phyloP scores from a whole-genome alignment of 2,888 invertebrate genomes.

The Macaria liturata region DNA sequence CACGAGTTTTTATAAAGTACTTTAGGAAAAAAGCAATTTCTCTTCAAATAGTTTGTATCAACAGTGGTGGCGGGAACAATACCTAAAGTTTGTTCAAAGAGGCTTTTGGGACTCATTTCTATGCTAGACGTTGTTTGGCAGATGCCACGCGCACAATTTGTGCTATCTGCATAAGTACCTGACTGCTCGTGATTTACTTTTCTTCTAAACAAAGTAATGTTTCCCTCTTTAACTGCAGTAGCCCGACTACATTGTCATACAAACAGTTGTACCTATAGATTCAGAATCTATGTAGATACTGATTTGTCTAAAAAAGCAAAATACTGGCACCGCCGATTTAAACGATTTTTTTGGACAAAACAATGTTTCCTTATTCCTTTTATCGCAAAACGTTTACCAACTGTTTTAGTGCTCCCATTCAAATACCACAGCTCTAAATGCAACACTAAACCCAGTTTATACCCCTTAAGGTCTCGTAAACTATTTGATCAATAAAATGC shows the following conservation, averaged over 20 bases:
- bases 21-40: conserved; percentile 43
- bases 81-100: conserved; percentile 49
- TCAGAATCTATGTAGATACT: too few relatives aligned
- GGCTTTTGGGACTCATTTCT: conserved; percentile 54
- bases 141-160: conserved; percentile 58
- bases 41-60: conserved; percentile 39
- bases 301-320: too few relatives aligned
- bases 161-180: conserved; percentile 46
- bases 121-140: conserved; percentile 50
- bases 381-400: too few relatives aligned
- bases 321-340: too few relatives aligned
- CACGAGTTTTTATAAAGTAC: conserved; percentile 39
- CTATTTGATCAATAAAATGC: conserved; percentile 34
- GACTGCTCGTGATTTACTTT: too few relatives aligned
- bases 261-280: too few relatives aligned
- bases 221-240: too few relatives aligned
- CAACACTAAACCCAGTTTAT: not conserved
- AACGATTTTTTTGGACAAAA: too few relatives aligned
- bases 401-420: too few relatives aligned
- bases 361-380: too few relatives aligned
- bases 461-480: conserved; percentile 17
- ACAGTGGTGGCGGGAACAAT: conserved; percentile 29
- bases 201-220: too few relatives aligned
- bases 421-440: not conserved
- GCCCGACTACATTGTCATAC: too few relatives aligned